These are phyloP conservation scores for Rhopalosiphum padi DNA, from an alignment of 1,140 invertebrate species.

Conservation along the genomic window DNA sequence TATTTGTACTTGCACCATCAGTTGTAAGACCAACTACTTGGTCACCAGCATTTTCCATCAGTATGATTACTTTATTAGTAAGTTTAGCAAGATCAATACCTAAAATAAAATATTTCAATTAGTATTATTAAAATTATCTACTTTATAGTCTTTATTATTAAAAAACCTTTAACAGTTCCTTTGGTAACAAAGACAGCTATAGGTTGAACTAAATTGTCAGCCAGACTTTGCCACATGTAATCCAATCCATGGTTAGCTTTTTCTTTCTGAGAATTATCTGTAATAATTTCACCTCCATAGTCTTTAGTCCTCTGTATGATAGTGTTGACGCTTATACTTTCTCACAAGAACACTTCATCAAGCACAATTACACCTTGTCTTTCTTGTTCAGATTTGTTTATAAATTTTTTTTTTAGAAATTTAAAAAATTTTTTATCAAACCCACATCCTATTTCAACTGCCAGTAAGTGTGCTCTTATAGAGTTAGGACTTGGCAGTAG, in stretches of 20 bases:
- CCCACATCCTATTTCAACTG: neutral
- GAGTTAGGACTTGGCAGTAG: neutral
- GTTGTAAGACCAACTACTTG: neutral
- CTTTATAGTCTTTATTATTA: neutral
- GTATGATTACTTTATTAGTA: neutral
- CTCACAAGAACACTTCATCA: neutral
- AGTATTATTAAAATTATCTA: neutral
- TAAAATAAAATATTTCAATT: neutral
- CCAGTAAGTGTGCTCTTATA: neutral
- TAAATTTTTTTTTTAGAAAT: neutral
- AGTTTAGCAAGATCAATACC: neutral
- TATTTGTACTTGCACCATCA: neutral
- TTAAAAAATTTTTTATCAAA: neutral
- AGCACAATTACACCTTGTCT: neutral
- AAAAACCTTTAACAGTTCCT: neutral
- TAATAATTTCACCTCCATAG: neutral
- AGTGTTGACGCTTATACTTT: neutral
- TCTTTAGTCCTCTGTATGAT: neutral
- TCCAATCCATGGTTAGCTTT: neutral
- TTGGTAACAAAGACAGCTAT: neutral
- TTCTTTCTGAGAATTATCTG: neutral
- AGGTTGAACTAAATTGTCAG: neutral
- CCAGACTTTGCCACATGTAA: neutral
- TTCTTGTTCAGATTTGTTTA: neutral
- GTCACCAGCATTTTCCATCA: neutral